A percentile compares a stretch with the other conserved stretches of the same genome.
Conservation (phyloP, 2,888 invertebrate genomes). For the Drosophila falleni region DNA sequence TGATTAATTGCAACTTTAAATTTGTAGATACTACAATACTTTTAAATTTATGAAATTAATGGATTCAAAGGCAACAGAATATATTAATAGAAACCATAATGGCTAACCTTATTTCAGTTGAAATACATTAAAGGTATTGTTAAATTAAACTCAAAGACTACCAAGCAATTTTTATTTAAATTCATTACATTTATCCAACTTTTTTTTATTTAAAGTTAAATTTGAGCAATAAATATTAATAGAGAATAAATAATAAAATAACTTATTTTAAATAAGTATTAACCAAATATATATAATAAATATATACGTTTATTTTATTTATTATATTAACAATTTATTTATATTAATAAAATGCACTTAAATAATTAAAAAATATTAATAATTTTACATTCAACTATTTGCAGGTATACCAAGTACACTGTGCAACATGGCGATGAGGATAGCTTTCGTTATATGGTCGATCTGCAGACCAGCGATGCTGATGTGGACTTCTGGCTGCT, state of each 20-base stretch:
- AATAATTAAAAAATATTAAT: too few relatives aligned
- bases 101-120: background rate
- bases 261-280: too few relatives aligned
- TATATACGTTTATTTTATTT: too few relatives aligned
- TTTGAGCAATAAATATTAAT: too few relatives aligned
- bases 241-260: too few relatives aligned
- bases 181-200: background rate
- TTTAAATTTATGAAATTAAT: conserved; percentile 3
- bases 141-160: too few relatives aligned
- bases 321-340: too few relatives aligned
- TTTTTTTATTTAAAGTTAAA: background rate
- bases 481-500: conserved; percentile 84
- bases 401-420: conserved; percentile 84
- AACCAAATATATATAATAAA: too few relatives aligned
- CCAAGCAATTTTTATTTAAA: too few relatives aligned
- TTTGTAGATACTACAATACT: background rate
- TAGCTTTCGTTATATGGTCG: conserved; percentile 82
- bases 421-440: conserved; percentile 78
- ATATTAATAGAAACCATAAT: background rate
- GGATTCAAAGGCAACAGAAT: background rate
- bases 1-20: conserved; percentile 10
- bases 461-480: conserved; percentile 78
- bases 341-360: too few relatives aligned
- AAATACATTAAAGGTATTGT: background rate
- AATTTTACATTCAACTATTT: background rate